These are phyloP conservation scores for Pelosia muscerda DNA, from an alignment of 2,888 invertebrate species.

Conservation along the genomic window DNA sequence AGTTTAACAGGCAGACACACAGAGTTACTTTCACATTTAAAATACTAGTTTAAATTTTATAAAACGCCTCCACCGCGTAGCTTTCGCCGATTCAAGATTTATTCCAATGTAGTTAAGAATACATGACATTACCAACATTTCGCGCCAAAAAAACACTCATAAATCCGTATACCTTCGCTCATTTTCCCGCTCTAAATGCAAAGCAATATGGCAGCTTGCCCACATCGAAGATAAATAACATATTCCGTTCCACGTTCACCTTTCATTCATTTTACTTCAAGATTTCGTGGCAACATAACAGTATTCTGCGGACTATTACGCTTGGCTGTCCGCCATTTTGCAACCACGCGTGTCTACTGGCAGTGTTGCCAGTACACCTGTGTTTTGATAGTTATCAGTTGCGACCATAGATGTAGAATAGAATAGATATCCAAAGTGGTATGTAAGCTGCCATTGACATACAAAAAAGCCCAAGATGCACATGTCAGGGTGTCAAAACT, in stretches of 20 bases:
- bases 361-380: slow-evolving; percentile 44
- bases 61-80: not conserved
- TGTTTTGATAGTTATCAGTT: slow-evolving; percentile 24
- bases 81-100: not conserved
- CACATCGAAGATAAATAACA: not conserved
- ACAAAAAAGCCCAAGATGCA: too few relatives aligned
- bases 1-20: too few relatives aligned
- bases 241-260: slow-evolving; percentile 7
- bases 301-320: slow-evolving; percentile 30
- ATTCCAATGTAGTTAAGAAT: not conserved
- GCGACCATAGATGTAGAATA: not conserved
- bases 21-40: too few relatives aligned
- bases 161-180: not conserved
- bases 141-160: not conserved
- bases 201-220: slow-evolving; percentile 10
- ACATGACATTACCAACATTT: not conserved
- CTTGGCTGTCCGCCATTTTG: slow-evolving; percentile 36
- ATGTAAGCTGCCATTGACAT: too few relatives aligned
- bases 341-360: slow-evolving; percentile 30
- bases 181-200: not conserved
- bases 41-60: not conserved
- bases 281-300: slow-evolving; percentile 15
- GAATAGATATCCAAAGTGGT: not conserved
- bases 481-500: too few relatives aligned
- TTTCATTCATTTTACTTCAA: slow-evolving; percentile 15